Evolutionary conservation across 2,888 invertebrate genomes (phyloP).

Genomic region (Sclerodermus sp.): DNA sequence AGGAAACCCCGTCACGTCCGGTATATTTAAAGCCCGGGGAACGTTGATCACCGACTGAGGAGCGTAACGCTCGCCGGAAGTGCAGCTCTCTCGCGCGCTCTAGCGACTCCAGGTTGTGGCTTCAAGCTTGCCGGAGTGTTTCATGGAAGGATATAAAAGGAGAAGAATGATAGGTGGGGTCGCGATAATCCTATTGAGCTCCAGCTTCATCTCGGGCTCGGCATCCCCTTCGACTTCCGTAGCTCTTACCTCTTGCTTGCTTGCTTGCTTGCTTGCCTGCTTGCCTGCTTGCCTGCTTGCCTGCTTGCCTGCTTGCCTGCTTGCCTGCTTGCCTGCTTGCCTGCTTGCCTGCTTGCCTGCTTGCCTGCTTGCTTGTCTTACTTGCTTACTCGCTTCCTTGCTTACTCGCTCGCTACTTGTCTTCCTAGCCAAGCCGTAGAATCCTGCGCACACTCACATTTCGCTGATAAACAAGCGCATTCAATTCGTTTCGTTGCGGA

Average conservation of each 20-base stretch:
- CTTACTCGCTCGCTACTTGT: constrained; percentile 8
- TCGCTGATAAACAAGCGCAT: too few species aligned
- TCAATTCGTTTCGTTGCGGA: too few species aligned
- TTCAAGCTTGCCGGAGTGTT: neutral
- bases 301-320: neutral
- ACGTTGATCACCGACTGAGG: constrained; percentile 9
- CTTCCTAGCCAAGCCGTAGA: constrained; percentile 18
- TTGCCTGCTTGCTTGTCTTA: constrained; percentile 4
- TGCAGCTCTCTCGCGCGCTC: neutral
- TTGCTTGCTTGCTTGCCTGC: constrained; percentile 9
- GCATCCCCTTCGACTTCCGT: too few species aligned
- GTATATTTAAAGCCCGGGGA: constrained; percentile 3
- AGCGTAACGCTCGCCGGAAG: constrained; percentile 5
- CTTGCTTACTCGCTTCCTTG: constrained; percentile 4
- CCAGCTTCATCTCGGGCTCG: too few species aligned
- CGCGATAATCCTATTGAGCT: constrained; percentile 16
- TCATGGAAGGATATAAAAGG: constrained; percentile 1
- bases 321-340: constrained; percentile 7
- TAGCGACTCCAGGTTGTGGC: neutral
- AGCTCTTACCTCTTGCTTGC: too few species aligned
- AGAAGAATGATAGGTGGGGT: constrained; percentile 7
- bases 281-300: too few species aligned
- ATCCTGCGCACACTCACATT: too few species aligned
- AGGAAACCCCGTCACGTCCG: constrained; percentile 3
- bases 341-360: too few species aligned